These are phyloP conservation scores for Arbacia lixula DNA, from an alignment of 53 echinoderm and acorn worm genomes.

Conservation along the genomic window DNA sequence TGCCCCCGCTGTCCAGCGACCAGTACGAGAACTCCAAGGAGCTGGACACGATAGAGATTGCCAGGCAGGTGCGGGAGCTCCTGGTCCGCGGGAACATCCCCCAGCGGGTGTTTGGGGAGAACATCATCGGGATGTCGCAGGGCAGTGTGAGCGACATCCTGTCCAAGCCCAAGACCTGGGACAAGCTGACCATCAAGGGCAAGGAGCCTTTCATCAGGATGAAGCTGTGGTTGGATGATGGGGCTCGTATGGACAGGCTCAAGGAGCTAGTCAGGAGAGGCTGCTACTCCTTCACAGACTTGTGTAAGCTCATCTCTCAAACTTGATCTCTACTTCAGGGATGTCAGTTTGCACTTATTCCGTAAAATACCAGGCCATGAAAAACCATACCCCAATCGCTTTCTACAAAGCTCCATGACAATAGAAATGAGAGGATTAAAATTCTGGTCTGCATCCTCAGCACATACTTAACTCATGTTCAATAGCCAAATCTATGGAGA, in stretches of 20 bases:
- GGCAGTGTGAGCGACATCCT: constrained; percentile 98
- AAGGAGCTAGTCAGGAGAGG: constrained; percentile 89
- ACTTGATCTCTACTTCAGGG: no score
- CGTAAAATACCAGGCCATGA: no score
- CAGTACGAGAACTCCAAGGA: constrained; percentile 76
- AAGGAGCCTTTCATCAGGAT: constrained; percentile 95
- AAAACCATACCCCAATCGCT: no score
- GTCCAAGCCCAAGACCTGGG: constrained; percentile 92
- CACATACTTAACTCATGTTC: no score
- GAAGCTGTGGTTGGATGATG: constrained; percentile 92
- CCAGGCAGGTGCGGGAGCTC: constrained; percentile 81
- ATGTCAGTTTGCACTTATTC: no score
- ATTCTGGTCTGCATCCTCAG: no score
- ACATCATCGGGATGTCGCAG: constrained; percentile 93
- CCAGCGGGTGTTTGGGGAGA: constrained; percentile 91
- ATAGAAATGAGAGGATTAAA: no score
- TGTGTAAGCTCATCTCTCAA: constrained; percentile 35
- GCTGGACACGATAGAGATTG: constrained; percentile 87
- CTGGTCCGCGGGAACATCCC: constrained; percentile 83
- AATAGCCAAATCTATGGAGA: no score
- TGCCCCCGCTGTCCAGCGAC: constrained; percentile 75
- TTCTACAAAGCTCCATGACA: no score
- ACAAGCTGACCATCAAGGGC: constrained; percentile 88
- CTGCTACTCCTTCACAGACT: constrained; percentile 39
- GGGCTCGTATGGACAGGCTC: constrained; percentile 67